Evolutionary conservation across 2,113 vertebrate species (phyloP).

Genomic region (Cepphus grylle): DNA sequence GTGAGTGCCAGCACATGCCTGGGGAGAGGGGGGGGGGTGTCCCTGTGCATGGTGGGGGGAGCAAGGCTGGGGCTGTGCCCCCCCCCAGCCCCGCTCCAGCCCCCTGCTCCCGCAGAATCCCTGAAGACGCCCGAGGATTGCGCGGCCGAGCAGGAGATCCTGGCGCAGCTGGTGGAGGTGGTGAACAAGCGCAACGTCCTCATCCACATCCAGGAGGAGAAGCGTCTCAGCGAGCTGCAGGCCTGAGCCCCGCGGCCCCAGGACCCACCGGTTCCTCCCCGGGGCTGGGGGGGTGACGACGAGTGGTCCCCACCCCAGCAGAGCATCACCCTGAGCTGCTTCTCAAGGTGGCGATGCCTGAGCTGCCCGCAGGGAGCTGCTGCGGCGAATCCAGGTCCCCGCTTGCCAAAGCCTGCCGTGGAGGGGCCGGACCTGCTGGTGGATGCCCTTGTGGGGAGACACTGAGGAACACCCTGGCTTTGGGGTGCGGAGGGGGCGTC

Average conservation of each 20-base stretch:
- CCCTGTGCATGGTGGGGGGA: background rate
- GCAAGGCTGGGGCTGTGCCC: background rate
- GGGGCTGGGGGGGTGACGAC: rapidly evolving
- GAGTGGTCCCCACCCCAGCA: background rate
- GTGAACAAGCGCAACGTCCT: constrained; percentile 87
- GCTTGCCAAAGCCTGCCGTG: background rate
- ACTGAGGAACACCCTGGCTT: background rate
- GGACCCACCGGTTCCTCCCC: rapidly evolving
- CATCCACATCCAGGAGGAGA: constrained; percentile 86
- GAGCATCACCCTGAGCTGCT: background rate
- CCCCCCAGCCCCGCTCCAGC: background rate
- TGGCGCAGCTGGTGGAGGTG: constrained; percentile 83
- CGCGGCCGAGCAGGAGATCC: constrained; percentile 73
- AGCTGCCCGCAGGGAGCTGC: background rate
- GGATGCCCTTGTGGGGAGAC: background rate
- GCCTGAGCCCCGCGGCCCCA: background rate
- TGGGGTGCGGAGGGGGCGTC: background rate
- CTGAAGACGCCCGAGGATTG: constrained; percentile 77
- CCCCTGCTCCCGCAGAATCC: constrained; percentile 65
- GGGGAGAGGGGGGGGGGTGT: no score
- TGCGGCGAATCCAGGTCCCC: background rate
- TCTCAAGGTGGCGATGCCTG: background rate
- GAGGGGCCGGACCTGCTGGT: background rate
- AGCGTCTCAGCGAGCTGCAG: constrained; percentile 83
- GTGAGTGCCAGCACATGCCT: constrained; percentile 23